phyloP scores from a whole-genome alignment of 2,797 vertebrate species.

The Hippopotamyrus pictus region DNA sequence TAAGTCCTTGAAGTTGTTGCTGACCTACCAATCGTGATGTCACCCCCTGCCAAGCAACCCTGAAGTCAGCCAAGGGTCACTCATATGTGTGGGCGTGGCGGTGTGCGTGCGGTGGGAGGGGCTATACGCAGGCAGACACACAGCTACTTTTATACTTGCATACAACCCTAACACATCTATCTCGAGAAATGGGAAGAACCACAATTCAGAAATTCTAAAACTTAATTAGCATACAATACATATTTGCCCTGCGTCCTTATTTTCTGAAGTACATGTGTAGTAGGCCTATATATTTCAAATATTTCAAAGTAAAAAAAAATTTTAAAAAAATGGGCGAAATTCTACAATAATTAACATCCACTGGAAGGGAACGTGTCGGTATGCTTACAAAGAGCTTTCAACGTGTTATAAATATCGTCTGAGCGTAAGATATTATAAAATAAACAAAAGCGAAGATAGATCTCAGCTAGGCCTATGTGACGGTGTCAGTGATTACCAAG shows the following conservation, averaged over 20 bases:
- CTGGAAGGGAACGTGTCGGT: neutral
- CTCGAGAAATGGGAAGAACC: constrained; percentile 36
- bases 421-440: neutral
- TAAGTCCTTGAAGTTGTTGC: constrained; percentile 32
- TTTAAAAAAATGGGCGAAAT: neutral
- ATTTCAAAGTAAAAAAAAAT: neutral
- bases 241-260: neutral
- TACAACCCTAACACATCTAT: constrained; percentile 36
- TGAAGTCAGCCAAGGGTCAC: constrained; percentile 48
- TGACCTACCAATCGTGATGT: constrained; percentile 21
- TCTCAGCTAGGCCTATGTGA: neutral
- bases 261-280: neutral
- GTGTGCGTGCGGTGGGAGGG: neutral
- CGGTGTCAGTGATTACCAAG: neutral
- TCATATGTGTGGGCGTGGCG: constrained; percentile 14
- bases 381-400: neutral
- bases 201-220: neutral
- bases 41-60: constrained; percentile 28
- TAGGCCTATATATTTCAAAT: neutral
- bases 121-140: constrained; percentile 4
- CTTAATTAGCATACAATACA: neutral
- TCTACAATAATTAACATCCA: neutral
- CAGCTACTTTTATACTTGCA: constrained; percentile 29
- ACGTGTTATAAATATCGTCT: neutral
- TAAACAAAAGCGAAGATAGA: neutral